phyloP scores from a whole-genome alignment of 2,797 vertebrate genomes.

The Toxotes lorentzi region DNA sequence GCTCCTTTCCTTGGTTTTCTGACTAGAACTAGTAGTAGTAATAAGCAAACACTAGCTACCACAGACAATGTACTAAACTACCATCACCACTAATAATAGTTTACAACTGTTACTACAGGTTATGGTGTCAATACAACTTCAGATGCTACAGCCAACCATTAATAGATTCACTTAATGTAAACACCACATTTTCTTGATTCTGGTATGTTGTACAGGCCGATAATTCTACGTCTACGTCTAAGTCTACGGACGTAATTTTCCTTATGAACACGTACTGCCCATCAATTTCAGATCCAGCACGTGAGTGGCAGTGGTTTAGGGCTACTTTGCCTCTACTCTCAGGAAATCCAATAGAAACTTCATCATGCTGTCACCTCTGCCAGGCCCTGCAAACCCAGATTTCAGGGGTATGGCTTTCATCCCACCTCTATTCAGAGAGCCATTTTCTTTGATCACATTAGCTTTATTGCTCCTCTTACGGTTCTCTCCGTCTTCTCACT shows the following conservation, averaged over 20 bases:
- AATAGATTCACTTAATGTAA: not conserved
- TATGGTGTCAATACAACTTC: not conserved
- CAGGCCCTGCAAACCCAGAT: conserved; percentile 80
- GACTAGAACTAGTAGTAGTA: too few species aligned
- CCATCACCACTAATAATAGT: not conserved
- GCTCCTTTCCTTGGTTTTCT: not conserved
- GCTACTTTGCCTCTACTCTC: conserved; percentile 73
- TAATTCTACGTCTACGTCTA: conserved; percentile 15
- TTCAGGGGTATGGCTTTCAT: conserved; percentile 81
- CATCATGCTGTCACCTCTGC: conserved; percentile 84
- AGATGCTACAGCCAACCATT: not conserved
- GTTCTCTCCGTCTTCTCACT: conserved; percentile 78
- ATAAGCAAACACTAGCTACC: not conserved
- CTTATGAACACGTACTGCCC: conserved; percentile 67
- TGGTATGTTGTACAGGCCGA: conserved; percentile 17
- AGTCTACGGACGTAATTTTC: conserved; percentile 39
- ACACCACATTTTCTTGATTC: conserved; percentile 2
- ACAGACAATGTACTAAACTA: not conserved
- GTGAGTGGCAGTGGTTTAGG: conserved; percentile 68
- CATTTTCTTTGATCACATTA: conserved; percentile 88
- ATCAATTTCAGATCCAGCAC: conserved; percentile 75
- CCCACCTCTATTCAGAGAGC: conserved; percentile 84
- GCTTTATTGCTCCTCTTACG: conserved; percentile 86
- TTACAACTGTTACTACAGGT: not conserved
- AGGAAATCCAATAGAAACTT: conserved; percentile 82